Base-by-base conservation (phyloP, 2,797 vertebrate genomes). In the Cyclopterus lumpus region DNA sequence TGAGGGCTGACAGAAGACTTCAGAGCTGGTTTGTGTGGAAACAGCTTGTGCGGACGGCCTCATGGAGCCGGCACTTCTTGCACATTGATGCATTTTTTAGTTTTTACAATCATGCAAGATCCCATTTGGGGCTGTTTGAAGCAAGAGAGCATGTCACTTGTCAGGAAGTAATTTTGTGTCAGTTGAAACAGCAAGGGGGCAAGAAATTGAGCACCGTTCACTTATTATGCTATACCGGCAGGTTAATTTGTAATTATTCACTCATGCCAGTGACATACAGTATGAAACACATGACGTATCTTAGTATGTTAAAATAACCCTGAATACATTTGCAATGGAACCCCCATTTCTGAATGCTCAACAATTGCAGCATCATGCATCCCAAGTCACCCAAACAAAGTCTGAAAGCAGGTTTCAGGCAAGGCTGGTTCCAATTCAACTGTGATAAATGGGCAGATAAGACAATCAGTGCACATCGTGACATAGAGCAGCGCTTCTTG, bases 401-500 rank as follows among this genome's bases (percentile, higher is more conserved):
- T 89, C 91, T 95, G 94, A 95, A 88, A 95, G 95, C 89, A 95
- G 93, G 94, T 97, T 98, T 98, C 97, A 97, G 96, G 96, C 96
- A 96, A 97, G 96, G 94, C 96, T 97, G 96, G 96, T 96, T 94
- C 96, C 96, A 97, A 97, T 95, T 97, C 97, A 98, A 96, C 97
- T 98, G 97, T 98, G 96, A 97, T 97, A 97, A 98, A 98, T 98
- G 95, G 96, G 95, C 96, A 97, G 96, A 97, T 97, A 97, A 97
- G 96, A 96, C 97, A 97, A 97, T 97, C 96, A 96, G 96, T 94
- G 96, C 95, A 95, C 96, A 95, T 96, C 84, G 91, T 94, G 97
- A 96, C 96, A 95, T 94, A 93, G 92, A 22, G 92, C 93, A 93
- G 88, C 75, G 87, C 81, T 89, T 87, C 84, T 96, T 96, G 95